Conservation (phyloP, 2,888 invertebrate species). For the Diarsia brunnea region DNA sequence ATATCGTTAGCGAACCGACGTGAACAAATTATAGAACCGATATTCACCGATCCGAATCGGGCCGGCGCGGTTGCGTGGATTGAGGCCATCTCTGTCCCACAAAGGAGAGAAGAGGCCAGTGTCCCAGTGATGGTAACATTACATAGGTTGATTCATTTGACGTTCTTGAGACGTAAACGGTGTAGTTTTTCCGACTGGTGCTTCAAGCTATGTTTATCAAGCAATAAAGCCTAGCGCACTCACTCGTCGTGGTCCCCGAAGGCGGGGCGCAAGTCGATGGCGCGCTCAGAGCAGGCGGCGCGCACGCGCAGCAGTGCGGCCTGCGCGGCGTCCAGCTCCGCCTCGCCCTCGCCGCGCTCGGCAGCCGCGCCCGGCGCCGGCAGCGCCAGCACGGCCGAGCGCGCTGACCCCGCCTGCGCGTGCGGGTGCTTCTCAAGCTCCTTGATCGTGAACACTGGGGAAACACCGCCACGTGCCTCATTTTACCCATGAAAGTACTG, state of each 20-base stretch:
- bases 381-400: constrained; percentile 83
- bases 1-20: too few relatives aligned
- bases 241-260: constrained; percentile 94
- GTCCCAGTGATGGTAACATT: too few relatives aligned
- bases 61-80: neutral
- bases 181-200: too few relatives aligned
- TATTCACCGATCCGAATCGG: neutral
- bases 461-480: neutral
- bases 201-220: too few relatives aligned
- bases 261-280: constrained; percentile 92
- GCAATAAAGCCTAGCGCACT: constrained; percentile 45
- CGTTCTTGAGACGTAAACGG: neutral
- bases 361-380: constrained; percentile 87
- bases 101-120: too few relatives aligned
- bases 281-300: constrained; percentile 91
- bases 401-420: constrained; percentile 75
- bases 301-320: constrained; percentile 92
- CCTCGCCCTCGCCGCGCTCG: constrained; percentile 71
- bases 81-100: too few relatives aligned
- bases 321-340: constrained; percentile 89
- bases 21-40: neutral
- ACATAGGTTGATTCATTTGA: too few relatives aligned
- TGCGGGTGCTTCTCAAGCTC: constrained; percentile 93
- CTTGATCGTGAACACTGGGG: constrained; percentile 92
- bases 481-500: neutral